A percentile compares a stretch with the other conserved stretches of the same genome.
Evolutionary conservation across 1,140 invertebrate species (phyloP).

Genomic region (Caerostris extrusa): DNA sequence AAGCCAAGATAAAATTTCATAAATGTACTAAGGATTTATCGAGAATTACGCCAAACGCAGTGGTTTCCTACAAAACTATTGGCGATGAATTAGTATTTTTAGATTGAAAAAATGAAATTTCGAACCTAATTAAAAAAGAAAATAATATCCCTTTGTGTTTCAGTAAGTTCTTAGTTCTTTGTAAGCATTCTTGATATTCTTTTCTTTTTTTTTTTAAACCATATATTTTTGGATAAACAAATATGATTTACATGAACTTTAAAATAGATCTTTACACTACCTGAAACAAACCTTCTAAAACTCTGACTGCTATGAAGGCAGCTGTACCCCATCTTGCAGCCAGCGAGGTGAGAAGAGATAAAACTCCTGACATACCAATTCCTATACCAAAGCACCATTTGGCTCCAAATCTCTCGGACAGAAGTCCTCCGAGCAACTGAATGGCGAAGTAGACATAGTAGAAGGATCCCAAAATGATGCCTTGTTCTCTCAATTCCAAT

Average conservation of each 20-base stretch:
- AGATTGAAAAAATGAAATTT: too few relatives aligned
- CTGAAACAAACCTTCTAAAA: constrained; percentile 81
- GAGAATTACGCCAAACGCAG: too few relatives aligned
- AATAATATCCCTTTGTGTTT: too few relatives aligned
- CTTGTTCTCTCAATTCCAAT: constrained; percentile 77
- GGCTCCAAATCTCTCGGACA: constrained; percentile 89
- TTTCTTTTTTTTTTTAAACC: too few relatives aligned
- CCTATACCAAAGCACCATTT: constrained; percentile 91
- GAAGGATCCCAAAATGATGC: constrained; percentile 89
- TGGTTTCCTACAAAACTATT: too few relatives aligned
- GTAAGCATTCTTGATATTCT: too few relatives aligned
- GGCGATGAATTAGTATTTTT: too few relatives aligned
- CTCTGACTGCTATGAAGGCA: constrained; percentile 81
- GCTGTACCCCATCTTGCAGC: constrained; percentile 79
- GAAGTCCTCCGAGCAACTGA: constrained; percentile 90
- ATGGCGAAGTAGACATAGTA: constrained; percentile 93
- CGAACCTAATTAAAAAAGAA: too few relatives aligned
- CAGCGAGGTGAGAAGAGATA: constrained; percentile 68
- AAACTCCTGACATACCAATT: constrained; percentile 66
- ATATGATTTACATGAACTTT: background rate
- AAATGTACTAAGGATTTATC: too few relatives aligned
- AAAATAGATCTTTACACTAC: constrained; percentile 76
- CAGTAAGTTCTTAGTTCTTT: too few relatives aligned
- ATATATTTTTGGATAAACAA: too few relatives aligned
- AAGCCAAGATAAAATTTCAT: too few relatives aligned